Conservation (phyloP, 2,888 invertebrate genomes). For the Drosophila nigricruria region DNA sequence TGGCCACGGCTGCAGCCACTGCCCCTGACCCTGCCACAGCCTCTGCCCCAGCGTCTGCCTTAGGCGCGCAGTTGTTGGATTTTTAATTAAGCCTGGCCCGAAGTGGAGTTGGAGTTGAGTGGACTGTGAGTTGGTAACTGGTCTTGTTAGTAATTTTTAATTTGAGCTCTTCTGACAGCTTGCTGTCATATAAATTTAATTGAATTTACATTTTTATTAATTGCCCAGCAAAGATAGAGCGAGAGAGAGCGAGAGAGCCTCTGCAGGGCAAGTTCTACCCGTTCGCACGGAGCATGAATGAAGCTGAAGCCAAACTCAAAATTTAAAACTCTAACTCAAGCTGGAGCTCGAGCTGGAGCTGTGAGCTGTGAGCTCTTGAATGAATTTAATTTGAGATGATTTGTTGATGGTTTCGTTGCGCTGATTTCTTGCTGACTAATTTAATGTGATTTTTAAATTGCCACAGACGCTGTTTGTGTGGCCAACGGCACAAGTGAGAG, state of each 20-base stretch:
- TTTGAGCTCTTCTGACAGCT: slow-evolving; percentile 84
- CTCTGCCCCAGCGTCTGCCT: slow-evolving; percentile 7
- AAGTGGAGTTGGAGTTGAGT: slow-evolving; percentile 8
- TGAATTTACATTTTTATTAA: slow-evolving; percentile 85
- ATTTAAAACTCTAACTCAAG: slow-evolving; percentile 3
- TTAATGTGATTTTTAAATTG: slow-evolving; percentile 82
- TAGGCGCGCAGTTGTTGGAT: slow-evolving; percentile 69
- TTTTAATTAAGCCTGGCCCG: slow-evolving; percentile 76
- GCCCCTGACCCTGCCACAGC: not conserved
- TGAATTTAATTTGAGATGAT: slow-evolving; percentile 82
- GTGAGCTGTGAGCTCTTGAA: slow-evolving; percentile 60
- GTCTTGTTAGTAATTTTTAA: slow-evolving; percentile 83
- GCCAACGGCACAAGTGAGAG: slow-evolving; percentile 28
- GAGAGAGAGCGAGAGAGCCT: not conserved
- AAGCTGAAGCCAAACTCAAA: slow-evolving; percentile 29
- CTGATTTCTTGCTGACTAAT: slow-evolving; percentile 83
- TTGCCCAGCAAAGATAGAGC: slow-evolving; percentile 61
- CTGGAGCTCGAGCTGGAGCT: slow-evolving; percentile 18
- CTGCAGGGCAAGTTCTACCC: slow-evolving; percentile 46
- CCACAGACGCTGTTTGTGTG: slow-evolving; percentile 71
- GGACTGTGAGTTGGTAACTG: slow-evolving; percentile 48
- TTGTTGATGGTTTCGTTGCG: slow-evolving; percentile 81
- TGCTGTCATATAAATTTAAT: slow-evolving; percentile 85
- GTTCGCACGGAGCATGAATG: slow-evolving; percentile 64
- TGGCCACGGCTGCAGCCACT: not conserved